Evolutionary conservation across 2,888 invertebrate species (phyloP), one percentile per base, ranked within the genome.

Genomic region (Acanthosoma haemorrhoidale): DNA sequence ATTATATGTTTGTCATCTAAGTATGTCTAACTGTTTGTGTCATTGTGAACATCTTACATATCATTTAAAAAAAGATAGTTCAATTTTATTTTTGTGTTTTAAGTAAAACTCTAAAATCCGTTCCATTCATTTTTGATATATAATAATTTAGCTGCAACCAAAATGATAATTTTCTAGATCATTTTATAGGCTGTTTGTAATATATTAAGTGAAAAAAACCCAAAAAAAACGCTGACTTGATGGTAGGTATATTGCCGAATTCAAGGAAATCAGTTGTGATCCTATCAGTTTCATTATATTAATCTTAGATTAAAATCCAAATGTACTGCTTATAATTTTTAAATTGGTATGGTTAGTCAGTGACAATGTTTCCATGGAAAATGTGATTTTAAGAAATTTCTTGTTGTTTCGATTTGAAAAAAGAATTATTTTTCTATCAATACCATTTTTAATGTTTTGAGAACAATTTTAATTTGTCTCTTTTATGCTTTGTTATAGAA

Each of bases 371-470:
- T 38, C 41, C 64, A 29, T 64, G 64, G 16, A 29, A 64, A 41
- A 64, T 64, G 64, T 64, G 64, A 64, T 64, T 64, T 51, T 51
- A 64, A 64, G 39, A 64, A 41, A 64, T 25, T 64, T 64, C 64
- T 64, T 38, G 41, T 64, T 36, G 64, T 31, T 39, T 64, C 64
- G 29, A 39, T 38, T 64, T 4, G 39, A 64, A 61, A 41, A 38
- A 61, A 61, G 18, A 61, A 64, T 64, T 39, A 64, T 64, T 64
- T 64, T 39, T 64, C 29, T 61, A 36, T 61, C 36, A 34, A 61
- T 21, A 36, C 32, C 21, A 8, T 61, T 61, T 61, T 34, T 41
- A 41, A n/a, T 41, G 16, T 41, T 41, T 8, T 41, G 16, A n/a
- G 3, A 34, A 61, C 36, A 61, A 36, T 34, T 61, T 61, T 15